Conservation (phyloP, 2,797 vertebrate genomes). For the Anabas testudineus region DNA sequence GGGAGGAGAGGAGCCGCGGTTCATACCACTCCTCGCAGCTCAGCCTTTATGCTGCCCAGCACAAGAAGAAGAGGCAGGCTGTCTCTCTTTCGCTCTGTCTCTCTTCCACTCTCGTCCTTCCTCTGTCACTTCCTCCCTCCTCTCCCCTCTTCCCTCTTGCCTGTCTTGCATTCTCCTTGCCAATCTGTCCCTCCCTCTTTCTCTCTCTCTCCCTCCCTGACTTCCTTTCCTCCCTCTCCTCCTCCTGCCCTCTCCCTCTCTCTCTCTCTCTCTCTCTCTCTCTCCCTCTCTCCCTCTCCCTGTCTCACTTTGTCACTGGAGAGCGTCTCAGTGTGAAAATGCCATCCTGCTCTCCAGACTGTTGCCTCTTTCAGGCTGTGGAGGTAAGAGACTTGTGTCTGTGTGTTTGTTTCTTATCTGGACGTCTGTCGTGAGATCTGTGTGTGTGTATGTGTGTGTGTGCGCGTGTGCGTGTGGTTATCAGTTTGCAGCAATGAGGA, state of each 20-base stretch:
- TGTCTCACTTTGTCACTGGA: slow-evolving; percentile 82
- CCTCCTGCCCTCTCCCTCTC: slow-evolving; percentile 44
- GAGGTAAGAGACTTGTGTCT: slow-evolving; percentile 87
- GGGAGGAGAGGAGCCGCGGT: slow-evolving; percentile 49
- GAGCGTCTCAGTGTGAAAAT: slow-evolving; percentile 89
- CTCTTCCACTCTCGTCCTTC: slow-evolving; percentile 62
- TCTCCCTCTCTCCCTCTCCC: slow-evolving; percentile 51
- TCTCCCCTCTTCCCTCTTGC: slow-evolving; percentile 46
- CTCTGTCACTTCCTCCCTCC: slow-evolving; percentile 65
- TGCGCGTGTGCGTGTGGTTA: slow-evolving; percentile 7
- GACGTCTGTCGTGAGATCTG: slow-evolving; percentile 40
- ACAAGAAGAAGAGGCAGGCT: slow-evolving; percentile 69
- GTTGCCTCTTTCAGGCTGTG: slow-evolving; percentile 91
- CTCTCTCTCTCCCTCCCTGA: slow-evolving; percentile 13
- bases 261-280: slow-evolving; percentile 62
- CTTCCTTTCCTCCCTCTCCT: slow-evolving; percentile 38
- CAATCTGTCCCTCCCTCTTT: slow-evolving; percentile 60
- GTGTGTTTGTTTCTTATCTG: slow-evolving; percentile 36
- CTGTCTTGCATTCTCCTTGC: slow-evolving; percentile 64
- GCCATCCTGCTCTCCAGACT: slow-evolving; percentile 93
- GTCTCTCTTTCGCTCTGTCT: slow-evolving; percentile 53
- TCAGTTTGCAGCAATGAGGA: slow-evolving; percentile 41
- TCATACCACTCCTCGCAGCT: slow-evolving; percentile 72
- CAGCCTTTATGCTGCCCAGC: slow-evolving; percentile 75
- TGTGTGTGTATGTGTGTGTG: background rate